These are phyloP conservation scores for Pheosia tremula DNA, from an alignment of 2,888 invertebrate species.

Conservation along the genomic window DNA sequence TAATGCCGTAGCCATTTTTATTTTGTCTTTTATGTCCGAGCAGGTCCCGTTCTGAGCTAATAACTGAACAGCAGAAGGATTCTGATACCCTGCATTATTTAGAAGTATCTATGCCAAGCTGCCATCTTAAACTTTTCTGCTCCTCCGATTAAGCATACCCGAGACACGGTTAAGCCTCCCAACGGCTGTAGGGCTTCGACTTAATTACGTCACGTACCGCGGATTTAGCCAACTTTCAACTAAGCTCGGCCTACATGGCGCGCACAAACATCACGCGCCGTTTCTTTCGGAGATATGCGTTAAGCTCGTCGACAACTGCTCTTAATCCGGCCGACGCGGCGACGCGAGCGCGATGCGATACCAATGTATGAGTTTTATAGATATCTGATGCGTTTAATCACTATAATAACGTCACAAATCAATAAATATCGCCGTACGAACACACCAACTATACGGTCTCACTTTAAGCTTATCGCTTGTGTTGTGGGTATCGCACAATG, in stretches of 20 bases:
- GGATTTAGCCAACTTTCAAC: slow-evolving; percentile 65
- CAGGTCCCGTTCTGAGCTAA: too few species aligned
- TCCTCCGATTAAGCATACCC: slow-evolving; percentile 19
- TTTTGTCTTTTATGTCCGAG: too few species aligned
- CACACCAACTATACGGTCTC: too few species aligned
- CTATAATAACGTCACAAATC: too few species aligned
- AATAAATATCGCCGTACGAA: too few species aligned
- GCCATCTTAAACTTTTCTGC: slow-evolving; percentile 35
- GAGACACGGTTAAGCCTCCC: slow-evolving; percentile 32
- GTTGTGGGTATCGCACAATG: too few species aligned
- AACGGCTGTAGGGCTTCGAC: slow-evolving; percentile 45
- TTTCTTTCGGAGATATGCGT: slow-evolving; percentile 66
- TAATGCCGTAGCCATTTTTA: too few species aligned
- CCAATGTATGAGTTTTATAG: slow-evolving; percentile 39
- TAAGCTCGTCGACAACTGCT: slow-evolving; percentile 61
- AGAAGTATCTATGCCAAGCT: slow-evolving; percentile 28
- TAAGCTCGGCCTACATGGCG: slow-evolving; percentile 55
- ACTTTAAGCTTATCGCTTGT: too few species aligned
- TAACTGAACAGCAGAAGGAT: background rate
- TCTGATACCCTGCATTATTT: background rate
- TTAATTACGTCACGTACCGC: slow-evolving; percentile 71
- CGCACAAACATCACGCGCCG: slow-evolving; percentile 61
- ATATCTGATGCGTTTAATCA: background rate
- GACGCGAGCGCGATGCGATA: slow-evolving; percentile 35
- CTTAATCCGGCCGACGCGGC: slow-evolving; percentile 50